Conservation (phyloP, 2,113 vertebrate species). For the Nicator chloris region DNA sequence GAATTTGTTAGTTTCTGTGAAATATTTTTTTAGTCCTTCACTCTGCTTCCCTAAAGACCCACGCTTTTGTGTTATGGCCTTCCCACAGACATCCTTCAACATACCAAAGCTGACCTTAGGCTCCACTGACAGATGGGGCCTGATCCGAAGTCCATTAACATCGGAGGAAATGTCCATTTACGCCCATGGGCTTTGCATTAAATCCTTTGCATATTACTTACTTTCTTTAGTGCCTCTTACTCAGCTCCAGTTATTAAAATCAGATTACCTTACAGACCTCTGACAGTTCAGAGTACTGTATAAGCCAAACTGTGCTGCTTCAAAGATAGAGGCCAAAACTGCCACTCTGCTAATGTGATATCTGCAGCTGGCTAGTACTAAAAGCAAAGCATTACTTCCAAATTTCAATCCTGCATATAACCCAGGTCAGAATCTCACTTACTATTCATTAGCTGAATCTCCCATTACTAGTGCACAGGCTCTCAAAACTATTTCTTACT, state of each 20-base stretch:
- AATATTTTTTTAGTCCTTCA: neutral
- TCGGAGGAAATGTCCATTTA: constrained; percentile 29
- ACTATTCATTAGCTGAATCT: neutral
- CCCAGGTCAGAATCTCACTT: neutral
- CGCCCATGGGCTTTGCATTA: neutral
- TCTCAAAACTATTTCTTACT: neutral
- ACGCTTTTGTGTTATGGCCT: neutral
- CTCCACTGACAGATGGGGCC: neutral
- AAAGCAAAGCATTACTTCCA: neutral
- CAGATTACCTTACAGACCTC: constrained; percentile 25
- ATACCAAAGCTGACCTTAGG: neutral
- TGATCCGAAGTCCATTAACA: constrained; percentile 26
- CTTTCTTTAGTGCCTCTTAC: constrained; percentile 40
- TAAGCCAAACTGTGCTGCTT: neutral
- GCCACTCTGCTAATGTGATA: neutral
- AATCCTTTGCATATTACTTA: constrained; percentile 27
- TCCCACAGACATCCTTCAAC: constrained; percentile 13
- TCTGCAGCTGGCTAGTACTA: neutral
- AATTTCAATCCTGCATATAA: neutral
- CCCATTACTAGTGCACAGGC: neutral
- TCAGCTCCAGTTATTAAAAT: constrained; percentile 32
- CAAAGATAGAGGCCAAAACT: neutral
- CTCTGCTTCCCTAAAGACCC: neutral
- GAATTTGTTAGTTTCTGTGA: neutral
- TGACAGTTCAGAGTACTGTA: neutral